phyloP scores from a whole-genome alignment of 2,113 vertebrate species.

The Atherinomorus stipes region DNA sequence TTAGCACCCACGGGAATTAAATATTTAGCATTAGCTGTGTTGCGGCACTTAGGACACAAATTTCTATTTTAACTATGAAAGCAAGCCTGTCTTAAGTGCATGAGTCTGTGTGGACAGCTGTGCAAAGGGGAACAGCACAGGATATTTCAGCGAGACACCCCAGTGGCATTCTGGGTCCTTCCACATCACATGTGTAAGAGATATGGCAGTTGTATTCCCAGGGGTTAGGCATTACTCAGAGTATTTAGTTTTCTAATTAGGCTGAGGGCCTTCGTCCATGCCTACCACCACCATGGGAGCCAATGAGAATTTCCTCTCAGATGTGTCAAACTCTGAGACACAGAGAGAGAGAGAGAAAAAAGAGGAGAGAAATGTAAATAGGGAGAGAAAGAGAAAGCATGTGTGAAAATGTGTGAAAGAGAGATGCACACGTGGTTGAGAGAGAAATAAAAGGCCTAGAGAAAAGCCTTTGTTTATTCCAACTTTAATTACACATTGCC shows the following conservation, averaged over 20 bases:
- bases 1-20: slow-evolving; percentile 99
- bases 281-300: slow-evolving; percentile 73
- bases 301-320: slow-evolving; percentile 77
- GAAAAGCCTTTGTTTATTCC: slow-evolving; percentile 90
- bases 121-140: slow-evolving; percentile 91
- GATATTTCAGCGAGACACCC: slow-evolving; percentile 96
- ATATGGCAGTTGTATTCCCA: slow-evolving; percentile 94
- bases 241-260: slow-evolving; percentile 99
- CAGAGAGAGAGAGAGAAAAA: slow-evolving; percentile 44
- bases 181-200: slow-evolving; percentile 92
- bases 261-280: slow-evolving; percentile 84
- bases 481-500: slow-evolving; percentile 93
- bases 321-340: slow-evolving; percentile 73
- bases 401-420: slow-evolving; percentile 61
- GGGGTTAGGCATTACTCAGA: slow-evolving; percentile 89
- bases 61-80: slow-evolving; percentile 99
- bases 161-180: slow-evolving; percentile 91
- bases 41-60: slow-evolving; percentile 99
- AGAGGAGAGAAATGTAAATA: slow-evolving; percentile 46
- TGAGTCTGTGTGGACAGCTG: slow-evolving; percentile 95
- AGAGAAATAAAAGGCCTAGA: slow-evolving; percentile 72
- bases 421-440: slow-evolving; percentile 52
- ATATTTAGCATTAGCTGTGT: slow-evolving; percentile 99
- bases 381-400: slow-evolving; percentile 40
- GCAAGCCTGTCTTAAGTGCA: slow-evolving; percentile 91